phyloP scores from a whole-genome alignment of 1,140 invertebrate genomes.

The Coelopa frigida region DNA sequence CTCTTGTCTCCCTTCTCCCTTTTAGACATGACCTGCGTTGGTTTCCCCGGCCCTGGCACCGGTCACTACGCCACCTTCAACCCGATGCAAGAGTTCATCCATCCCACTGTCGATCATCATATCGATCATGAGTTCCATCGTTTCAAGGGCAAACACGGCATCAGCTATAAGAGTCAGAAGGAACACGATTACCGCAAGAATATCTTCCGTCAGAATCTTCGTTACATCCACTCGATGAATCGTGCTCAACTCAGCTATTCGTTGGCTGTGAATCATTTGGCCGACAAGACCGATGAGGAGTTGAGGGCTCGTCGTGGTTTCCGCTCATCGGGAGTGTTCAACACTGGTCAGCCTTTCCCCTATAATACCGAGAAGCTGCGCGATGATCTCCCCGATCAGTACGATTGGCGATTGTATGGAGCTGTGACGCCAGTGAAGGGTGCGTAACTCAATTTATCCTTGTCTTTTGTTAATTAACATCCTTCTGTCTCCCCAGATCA shows the following conservation, averaged over 20 bases:
- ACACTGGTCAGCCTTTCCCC: constrained; percentile 71
- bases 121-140: constrained; percentile 68
- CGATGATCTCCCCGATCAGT: constrained; percentile 55
- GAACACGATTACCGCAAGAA: constrained; percentile 69
- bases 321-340: constrained; percentile 58
- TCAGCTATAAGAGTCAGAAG: constrained; percentile 55
- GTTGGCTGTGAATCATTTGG: constrained; percentile 80
- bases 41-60: constrained; percentile 82
- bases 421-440: constrained; percentile 92
- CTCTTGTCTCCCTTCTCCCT: not conserved
- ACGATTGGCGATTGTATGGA: constrained; percentile 87
- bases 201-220: constrained; percentile 81
- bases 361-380: constrained; percentile 46
- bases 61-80: constrained; percentile 76
- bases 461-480: not conserved
- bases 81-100: constrained; percentile 87
- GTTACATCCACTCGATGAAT: constrained; percentile 81
- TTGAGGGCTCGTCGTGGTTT: constrained; percentile 72
- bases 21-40: constrained; percentile 59
- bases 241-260: constrained; percentile 66
- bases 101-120: constrained; percentile 61
- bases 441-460: constrained; percentile 28
- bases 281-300: constrained; percentile 74
- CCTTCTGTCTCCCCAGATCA: constrained; percentile 53
- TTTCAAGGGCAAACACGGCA: constrained; percentile 69